These are phyloP conservation scores for Ia io DNA, from an alignment of 2,113 vertebrate genomes.

Conservation along the genomic window DNA sequence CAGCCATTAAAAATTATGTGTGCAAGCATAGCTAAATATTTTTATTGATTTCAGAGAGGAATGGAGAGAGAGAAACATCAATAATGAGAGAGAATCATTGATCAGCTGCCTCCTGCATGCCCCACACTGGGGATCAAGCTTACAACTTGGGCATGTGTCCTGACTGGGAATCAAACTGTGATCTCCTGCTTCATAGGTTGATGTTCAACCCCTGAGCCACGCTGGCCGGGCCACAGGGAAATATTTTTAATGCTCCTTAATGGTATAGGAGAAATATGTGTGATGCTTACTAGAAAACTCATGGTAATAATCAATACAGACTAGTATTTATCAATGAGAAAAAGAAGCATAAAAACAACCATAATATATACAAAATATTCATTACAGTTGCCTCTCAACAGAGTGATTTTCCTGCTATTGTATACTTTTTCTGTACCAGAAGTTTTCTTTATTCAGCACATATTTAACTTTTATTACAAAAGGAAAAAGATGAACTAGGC, in stretches of 20 bases:
- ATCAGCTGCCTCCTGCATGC: no score
- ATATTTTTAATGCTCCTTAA: neutral
- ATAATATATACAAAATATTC: neutral
- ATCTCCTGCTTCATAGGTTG: no score
- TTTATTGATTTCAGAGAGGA: no score
- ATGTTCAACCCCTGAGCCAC: no score
- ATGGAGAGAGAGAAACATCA: no score
- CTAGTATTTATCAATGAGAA: neutral
- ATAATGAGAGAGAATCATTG: no score
- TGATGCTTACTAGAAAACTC: neutral
- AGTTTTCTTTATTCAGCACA: neutral
- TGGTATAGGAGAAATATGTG: neutral
- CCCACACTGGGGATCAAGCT: no score
- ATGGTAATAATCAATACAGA: neutral
- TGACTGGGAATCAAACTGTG: no score
- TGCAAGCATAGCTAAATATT: neutral
- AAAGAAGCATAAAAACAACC: neutral
- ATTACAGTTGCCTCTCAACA: neutral
- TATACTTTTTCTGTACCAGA: neutral
- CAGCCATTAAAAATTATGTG: conserved; percentile 24
- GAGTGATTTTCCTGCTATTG: neutral
- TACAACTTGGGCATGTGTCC: no score
- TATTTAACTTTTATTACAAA: neutral
- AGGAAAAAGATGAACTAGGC: neutral
- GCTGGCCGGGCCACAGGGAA: neutral